Evolutionary conservation across 2,888 invertebrate species (phyloP).

Genomic region (Phengaris alcon): DNA sequence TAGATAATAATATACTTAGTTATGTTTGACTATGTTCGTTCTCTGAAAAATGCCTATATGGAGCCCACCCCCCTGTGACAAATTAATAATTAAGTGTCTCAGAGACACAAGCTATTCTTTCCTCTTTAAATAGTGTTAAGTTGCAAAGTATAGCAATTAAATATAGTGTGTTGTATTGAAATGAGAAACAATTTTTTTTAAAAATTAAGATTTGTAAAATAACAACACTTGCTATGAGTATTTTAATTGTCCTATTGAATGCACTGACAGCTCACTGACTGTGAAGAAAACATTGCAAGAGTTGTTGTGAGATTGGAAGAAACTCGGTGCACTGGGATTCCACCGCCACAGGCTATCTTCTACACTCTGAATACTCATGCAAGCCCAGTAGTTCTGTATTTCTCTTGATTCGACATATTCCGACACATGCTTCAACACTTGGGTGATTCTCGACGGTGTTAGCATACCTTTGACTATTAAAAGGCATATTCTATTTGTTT

Average conservation of each 20-base stretch:
- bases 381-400: slow-evolving; percentile 57
- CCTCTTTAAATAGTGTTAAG: too few relatives aligned
- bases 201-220: slow-evolving; percentile 25
- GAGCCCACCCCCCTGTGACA: too few relatives aligned
- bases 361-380: slow-evolving; percentile 60
- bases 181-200: too few relatives aligned
- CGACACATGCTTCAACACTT: slow-evolving; percentile 48
- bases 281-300: slow-evolving; percentile 61
- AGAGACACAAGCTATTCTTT: too few relatives aligned
- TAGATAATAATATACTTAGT: too few relatives aligned
- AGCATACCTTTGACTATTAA: slow-evolving; percentile 59
- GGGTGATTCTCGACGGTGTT: slow-evolving; percentile 48
- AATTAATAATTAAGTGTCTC: too few relatives aligned
- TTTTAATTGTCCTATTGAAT: slow-evolving; percentile 65
- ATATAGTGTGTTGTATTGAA: too few relatives aligned
- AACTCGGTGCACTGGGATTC: slow-evolving; percentile 48
- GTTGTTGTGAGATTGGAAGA: slow-evolving; percentile 63
- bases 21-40: too few relatives aligned
- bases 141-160: too few relatives aligned
- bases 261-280: slow-evolving; percentile 45
- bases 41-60: too few relatives aligned
- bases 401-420: slow-evolving; percentile 52
- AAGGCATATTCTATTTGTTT: slow-evolving; percentile 57
- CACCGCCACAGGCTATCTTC: slow-evolving; percentile 63
- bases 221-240: slow-evolving; percentile 49